Conservation (phyloP, 1,140 invertebrate species). For the Babylonia areolata region DNA sequence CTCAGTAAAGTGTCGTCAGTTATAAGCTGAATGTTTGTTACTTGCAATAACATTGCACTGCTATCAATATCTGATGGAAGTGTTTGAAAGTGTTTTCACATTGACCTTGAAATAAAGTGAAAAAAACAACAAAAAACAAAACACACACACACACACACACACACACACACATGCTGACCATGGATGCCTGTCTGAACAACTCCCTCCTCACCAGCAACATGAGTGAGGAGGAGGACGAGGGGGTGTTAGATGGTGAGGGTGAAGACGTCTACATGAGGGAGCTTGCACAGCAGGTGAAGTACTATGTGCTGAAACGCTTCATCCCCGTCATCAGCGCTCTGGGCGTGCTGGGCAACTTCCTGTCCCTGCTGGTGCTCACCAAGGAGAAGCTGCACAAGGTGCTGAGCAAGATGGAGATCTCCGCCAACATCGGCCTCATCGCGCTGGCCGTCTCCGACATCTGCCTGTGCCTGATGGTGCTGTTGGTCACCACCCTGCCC, state of each 20-base stretch:
- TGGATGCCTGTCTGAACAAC: background rate
- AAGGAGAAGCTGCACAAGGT: conserved; percentile 66
- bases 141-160: background rate
- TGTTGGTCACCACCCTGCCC: conserved; percentile 64
- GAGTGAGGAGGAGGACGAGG: conserved; percentile 15
- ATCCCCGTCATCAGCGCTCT: conserved; percentile 67
- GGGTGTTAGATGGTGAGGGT: background rate
- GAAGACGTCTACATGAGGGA: conserved; percentile 29
- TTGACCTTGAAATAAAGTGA: no score
- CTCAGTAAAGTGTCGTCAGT: no score
- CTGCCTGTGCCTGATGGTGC: conserved; percentile 70
- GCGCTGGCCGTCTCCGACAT: conserved; percentile 72
- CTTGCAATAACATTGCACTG: no score
- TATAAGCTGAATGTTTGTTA: no score
- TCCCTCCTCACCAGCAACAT: background rate
- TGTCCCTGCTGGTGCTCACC: conserved; percentile 72
- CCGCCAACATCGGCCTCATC: conserved; percentile 72
- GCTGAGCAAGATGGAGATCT: conserved; percentile 73
- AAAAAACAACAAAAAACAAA: no score
- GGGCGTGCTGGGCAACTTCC: conserved; percentile 66
- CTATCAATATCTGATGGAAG: no score
- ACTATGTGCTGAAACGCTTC: conserved; percentile 62
- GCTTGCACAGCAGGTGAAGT: conserved; percentile 49
- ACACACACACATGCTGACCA: background rate
- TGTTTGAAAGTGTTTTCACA: no score